Evolutionary conservation across 1,140 invertebrate species (phyloP).

Genomic region (Zophobas morio): DNA sequence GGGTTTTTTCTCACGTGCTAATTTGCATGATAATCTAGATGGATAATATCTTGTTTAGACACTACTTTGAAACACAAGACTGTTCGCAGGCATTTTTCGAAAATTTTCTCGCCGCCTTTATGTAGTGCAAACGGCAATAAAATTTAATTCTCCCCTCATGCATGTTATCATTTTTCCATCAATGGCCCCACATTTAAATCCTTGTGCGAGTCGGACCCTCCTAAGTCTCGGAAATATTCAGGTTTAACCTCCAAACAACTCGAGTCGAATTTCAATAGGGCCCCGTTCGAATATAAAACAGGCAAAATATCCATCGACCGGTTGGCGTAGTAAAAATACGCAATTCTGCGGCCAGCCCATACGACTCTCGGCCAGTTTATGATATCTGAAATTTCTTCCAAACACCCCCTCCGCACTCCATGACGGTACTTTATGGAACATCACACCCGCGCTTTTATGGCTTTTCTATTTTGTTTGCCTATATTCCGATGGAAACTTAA

Average conservation of each 20-base stretch:
- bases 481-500: conserved; percentile 44
- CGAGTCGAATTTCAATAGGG: conserved; percentile 35
- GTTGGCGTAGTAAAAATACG: conserved; percentile 45
- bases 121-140: too few species aligned
- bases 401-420: conserved; percentile 43
- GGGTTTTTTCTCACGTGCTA: too few species aligned
- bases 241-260: conserved; percentile 33
- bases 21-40: too few species aligned
- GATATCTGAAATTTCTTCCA: conserved; percentile 47
- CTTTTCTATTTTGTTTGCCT: conserved; percentile 49
- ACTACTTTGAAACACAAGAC: too few species aligned
- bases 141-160: too few species aligned
- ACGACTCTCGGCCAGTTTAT: conserved; percentile 47
- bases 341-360: conserved; percentile 48
- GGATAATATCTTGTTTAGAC: too few species aligned
- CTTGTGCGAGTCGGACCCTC: background rate
- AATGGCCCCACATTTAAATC: conserved; percentile 12
- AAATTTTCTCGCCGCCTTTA: too few species aligned
- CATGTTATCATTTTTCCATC: conserved; percentile 9
- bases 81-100: too few species aligned
- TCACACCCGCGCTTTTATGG: conserved; percentile 46
- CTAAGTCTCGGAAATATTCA: conserved; percentile 40
- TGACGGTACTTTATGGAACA: conserved; percentile 38
- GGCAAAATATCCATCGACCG: conserved; percentile 44
- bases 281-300: conserved; percentile 41